Conservation (phyloP, 2,113 vertebrate species). For the Poecile atricapillus region DNA sequence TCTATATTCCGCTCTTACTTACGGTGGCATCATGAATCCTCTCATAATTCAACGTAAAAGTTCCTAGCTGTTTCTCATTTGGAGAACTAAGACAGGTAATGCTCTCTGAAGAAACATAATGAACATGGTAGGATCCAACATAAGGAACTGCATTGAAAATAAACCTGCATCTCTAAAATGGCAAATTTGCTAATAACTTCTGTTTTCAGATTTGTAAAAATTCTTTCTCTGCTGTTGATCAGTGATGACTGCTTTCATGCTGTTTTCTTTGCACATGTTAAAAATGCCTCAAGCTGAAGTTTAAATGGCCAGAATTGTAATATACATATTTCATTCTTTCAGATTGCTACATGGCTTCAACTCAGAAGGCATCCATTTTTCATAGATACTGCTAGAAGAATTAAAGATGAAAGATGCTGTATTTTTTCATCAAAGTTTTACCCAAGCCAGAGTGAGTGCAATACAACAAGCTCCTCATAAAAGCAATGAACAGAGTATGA, state of each 20-base stretch:
- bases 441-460: background rate
- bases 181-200: background rate
- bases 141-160: background rate
- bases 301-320: background rate
- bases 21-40: background rate
- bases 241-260: background rate
- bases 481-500: background rate
- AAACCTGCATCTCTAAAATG: background rate
- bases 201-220: background rate
- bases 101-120: background rate
- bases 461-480: background rate
- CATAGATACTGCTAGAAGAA: conserved; percentile 62
- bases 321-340: background rate
- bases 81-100: background rate
- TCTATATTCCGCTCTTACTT: background rate
- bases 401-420: background rate
- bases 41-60: background rate
- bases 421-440: background rate
- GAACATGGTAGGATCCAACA: background rate
- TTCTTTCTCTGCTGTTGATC: background rate
- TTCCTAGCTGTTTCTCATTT: background rate
- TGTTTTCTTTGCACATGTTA: background rate
- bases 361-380: conserved; percentile 93
- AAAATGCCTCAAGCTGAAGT: background rate
- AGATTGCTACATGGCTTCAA: conserved; percentile 95